Evolutionary conservation across 2,797 vertebrate genomes (phyloP), one percentile per base, ranked within the genome.

Genomic region (Rhinatrema bivittatum): DNA sequence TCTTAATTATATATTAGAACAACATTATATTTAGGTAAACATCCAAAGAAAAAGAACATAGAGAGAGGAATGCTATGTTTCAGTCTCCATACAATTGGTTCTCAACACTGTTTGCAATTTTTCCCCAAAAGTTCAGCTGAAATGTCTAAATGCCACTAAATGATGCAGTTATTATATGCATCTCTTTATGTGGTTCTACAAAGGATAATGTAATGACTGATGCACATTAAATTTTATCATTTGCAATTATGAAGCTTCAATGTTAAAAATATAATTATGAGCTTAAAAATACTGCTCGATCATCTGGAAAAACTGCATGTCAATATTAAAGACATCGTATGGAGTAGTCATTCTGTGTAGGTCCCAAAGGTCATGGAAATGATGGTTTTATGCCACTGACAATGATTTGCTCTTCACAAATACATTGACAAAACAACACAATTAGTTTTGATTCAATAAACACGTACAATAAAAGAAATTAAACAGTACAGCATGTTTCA

Each of bases 401-500:
- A 72, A 83, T 76, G 72, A 88, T 84, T 81, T 59, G 61, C 75
- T 82, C 63, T 72, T 79, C 79, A 80, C 78, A 76, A 76, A 86
- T 80, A 69, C 81, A 89, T 79, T 48, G 85, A 87, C 81, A 72
- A 81, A 82, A 78, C 74, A 70, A 82, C 79, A 83, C 86, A 85
- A 87, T 89, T 83, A 79, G 87, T 89, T 81, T 83, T 81, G 80
- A 81, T 86, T 89, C 85, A 85, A 70, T 78, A 85, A 84, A 79
- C 80, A 85, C 71, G 81, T 67, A 76, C 66, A 72, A 68, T 70
- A 75, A 72, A 79, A 74, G 69, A 77, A 86, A 85, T 84, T 74
- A 78, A 71, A 83, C 51, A 68, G 63, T 58, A 67, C 32, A 63
- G 53, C 56, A 60, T 4, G 37, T 38, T 53, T 50, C 42, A 52